These are phyloP conservation scores for Halesus radiatus DNA, from an alignment of 1,140 invertebrate species.

Conservation along the genomic window DNA sequence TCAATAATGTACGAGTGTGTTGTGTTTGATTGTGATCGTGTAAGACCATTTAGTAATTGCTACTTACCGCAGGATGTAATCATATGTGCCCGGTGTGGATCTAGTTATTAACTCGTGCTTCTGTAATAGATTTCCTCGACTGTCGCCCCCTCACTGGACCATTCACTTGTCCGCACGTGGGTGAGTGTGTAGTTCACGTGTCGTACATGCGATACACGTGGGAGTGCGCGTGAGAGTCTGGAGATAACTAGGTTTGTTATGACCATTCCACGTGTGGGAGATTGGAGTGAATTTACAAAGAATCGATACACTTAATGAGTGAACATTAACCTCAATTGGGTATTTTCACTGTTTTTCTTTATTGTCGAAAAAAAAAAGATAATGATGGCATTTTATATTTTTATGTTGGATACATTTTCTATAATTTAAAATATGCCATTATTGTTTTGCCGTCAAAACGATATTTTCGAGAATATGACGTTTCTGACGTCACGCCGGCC, in stretches of 20 bases:
- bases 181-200: conserved; percentile 8
- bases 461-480: no score
- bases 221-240: conserved; percentile 5
- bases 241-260: neutral
- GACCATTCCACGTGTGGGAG: conserved; percentile 1
- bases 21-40: neutral
- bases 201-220: neutral
- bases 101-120: conserved; percentile 34
- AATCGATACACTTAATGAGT: no score
- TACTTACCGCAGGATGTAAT: conserved; percentile 10
- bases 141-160: neutral
- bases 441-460: no score
- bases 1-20: neutral
- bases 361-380: no score
- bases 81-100: conserved; percentile 4
- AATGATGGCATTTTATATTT: no score
- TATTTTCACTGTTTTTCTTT: no score
- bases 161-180: conserved; percentile 27
- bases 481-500: no score
- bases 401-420: no score
- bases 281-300: conserved; percentile 8
- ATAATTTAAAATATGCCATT: no score
- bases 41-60: conserved; percentile 11
- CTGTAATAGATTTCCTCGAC: neutral
- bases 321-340: no score